Conservation (phyloP, 2,797 vertebrate genomes). For the Peromyscus attwateri region DNA sequence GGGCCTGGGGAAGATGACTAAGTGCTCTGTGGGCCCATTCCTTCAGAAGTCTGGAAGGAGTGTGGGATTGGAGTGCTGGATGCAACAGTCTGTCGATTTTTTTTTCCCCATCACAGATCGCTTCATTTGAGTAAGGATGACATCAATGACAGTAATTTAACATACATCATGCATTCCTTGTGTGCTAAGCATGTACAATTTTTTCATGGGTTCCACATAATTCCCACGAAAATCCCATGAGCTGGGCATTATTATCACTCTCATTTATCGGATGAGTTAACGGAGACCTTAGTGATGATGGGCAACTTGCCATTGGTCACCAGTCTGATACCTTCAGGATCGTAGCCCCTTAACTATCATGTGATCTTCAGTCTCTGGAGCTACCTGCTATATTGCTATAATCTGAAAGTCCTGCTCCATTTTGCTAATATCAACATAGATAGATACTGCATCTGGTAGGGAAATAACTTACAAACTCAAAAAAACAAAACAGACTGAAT, state of each 20-base stretch:
- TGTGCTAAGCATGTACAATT: neutral
- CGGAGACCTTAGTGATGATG: neutral
- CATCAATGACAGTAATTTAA: neutral
- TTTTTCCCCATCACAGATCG: neutral
- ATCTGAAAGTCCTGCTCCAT: neutral
- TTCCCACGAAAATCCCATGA: neutral
- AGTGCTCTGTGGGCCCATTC: neutral
- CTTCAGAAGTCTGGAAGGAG: neutral
- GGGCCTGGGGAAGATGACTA: neutral
- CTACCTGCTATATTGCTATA: neutral
- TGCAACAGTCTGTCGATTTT: neutral
- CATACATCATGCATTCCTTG: neutral
- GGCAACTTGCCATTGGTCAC: neutral
- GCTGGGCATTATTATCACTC: neutral
- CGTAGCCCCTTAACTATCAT: neutral
- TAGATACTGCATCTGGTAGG: neutral
- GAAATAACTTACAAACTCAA: neutral
- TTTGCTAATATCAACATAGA: neutral
- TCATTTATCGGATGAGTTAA: neutral
- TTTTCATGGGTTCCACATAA: neutral
- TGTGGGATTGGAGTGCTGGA: neutral
- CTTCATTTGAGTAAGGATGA: constrained; percentile 8
- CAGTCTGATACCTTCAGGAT: neutral
- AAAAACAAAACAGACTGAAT: neutral
- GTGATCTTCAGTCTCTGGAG: neutral